Percentiles rank a stretch among this genome's conserved stretches.
phyloP scores from a whole-genome alignment of 2,113 vertebrate genomes.

The Scortum barcoo region DNA sequence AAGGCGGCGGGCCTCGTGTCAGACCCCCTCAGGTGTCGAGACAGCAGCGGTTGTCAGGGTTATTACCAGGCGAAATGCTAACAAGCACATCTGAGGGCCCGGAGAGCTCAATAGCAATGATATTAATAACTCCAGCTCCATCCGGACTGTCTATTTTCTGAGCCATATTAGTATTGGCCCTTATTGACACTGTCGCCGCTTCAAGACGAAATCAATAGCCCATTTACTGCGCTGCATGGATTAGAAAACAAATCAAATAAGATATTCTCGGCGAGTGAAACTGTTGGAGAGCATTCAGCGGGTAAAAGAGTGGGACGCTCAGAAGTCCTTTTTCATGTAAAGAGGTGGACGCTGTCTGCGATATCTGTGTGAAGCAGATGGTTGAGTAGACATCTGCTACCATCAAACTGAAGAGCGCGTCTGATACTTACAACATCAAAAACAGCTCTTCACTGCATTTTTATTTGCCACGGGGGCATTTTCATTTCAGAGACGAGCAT shows the following conservation, averaged over 20 bases:
- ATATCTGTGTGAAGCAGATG: slow-evolving; percentile 53
- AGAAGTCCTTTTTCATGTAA: slow-evolving; percentile 56
- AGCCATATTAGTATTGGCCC: slow-evolving; percentile 47
- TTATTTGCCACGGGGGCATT: slow-evolving; percentile 23
- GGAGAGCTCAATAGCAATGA: slow-evolving; percentile 40
- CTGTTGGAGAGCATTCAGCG: slow-evolving; percentile 39
- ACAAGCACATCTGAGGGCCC: slow-evolving; percentile 50
- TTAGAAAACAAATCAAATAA: slow-evolving; percentile 55
- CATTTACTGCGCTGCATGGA: slow-evolving; percentile 40
- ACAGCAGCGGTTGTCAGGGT: slow-evolving; percentile 29
- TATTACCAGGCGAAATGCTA: slow-evolving; percentile 52
- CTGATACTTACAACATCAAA: slow-evolving; percentile 64
- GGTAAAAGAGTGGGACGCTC: slow-evolving; percentile 43
- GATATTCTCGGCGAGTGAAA: slow-evolving; percentile 58
- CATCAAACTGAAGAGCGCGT: slow-evolving; percentile 45
- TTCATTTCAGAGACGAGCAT: slow-evolving; percentile 21
- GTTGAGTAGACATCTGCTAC: slow-evolving; percentile 58
- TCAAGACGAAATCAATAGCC: slow-evolving; percentile 58
- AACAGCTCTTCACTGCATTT: slow-evolving; percentile 52
- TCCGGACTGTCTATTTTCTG: slow-evolving; percentile 40
- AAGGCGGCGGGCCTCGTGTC: slow-evolving; percentile 16
- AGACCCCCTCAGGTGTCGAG: slow-evolving; percentile 40
- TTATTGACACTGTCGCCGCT: slow-evolving; percentile 48
- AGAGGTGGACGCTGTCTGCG: slow-evolving; percentile 35
- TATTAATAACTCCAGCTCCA: slow-evolving; percentile 65